phyloP scores from a whole-genome alignment of 2,113 vertebrate species.

The Calypte anna region DNA sequence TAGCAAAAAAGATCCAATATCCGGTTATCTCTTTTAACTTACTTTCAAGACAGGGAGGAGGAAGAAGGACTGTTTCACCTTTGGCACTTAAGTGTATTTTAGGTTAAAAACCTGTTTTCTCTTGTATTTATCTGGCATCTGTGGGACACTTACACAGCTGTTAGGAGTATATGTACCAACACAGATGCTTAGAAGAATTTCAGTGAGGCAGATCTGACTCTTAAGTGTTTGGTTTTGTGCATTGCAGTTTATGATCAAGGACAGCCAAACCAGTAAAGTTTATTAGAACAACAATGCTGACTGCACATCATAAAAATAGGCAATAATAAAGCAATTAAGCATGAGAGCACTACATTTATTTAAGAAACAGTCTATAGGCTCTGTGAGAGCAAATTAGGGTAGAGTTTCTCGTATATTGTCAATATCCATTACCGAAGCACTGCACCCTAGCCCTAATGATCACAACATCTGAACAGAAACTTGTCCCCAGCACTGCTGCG shows the following conservation, averaged over 20 bases:
- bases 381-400: neutral
- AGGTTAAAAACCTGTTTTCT: neutral
- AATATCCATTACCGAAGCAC: neutral
- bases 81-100: neutral
- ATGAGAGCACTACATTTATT: neutral
- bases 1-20: neutral
- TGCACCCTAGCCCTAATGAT: no score
- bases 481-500: neutral
- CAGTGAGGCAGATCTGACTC: neutral
- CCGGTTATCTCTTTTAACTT: neutral
- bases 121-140: neutral
- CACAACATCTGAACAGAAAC: fast-evolving
- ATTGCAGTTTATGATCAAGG: neutral
- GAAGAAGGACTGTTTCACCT: neutral
- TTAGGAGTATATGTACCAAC: neutral
- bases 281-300: neutral
- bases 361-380: neutral
- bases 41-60: neutral
- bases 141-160: neutral
- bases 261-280: neutral
- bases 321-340: neutral
- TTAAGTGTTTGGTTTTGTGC: neutral
- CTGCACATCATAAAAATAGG: neutral
- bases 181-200: neutral
- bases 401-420: neutral